phyloP scores from a whole-genome alignment of 2,888 invertebrate species.

The Vesta saturnalis region DNA sequence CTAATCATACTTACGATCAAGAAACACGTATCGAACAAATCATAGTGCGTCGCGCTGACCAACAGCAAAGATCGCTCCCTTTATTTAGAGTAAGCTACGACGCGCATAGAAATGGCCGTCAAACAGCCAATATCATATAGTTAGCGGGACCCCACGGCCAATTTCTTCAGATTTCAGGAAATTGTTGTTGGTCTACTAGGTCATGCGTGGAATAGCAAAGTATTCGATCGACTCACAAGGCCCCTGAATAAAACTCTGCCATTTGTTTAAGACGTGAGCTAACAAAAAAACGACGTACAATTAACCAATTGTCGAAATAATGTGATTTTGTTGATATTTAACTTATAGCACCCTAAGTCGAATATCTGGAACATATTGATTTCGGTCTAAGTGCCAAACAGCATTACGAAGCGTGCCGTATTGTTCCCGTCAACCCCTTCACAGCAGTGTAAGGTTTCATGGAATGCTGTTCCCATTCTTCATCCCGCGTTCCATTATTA shows the following conservation, averaged over 20 bases:
- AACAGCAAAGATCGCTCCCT: slow-evolving; percentile 52
- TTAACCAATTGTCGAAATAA: slow-evolving; percentile 37
- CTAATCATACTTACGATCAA: slow-evolving; percentile 44
- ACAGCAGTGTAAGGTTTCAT: slow-evolving; percentile 44
- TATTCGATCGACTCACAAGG: slow-evolving; percentile 31
- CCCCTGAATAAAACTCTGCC: slow-evolving; percentile 25
- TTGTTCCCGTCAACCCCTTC: slow-evolving; percentile 48
- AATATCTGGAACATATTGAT: slow-evolving; percentile 52
- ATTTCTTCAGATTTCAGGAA: slow-evolving; percentile 60
- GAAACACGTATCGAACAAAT: slow-evolving; percentile 61
- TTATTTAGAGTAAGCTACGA: slow-evolving; percentile 55
- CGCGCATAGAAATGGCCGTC: slow-evolving; percentile 61
- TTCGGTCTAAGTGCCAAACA: slow-evolving; percentile 52
- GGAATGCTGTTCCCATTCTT: slow-evolving; percentile 48
- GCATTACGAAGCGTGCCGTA: slow-evolving; percentile 41
- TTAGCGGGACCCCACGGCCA: slow-evolving; percentile 55
- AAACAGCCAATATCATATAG: slow-evolving; percentile 60
- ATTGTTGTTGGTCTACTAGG: slow-evolving; percentile 53
- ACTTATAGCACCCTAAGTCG: slow-evolving; percentile 28
- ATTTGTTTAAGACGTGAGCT: slow-evolving; percentile 41
- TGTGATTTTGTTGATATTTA: slow-evolving; percentile 26
- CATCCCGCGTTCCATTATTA: slow-evolving; percentile 51
- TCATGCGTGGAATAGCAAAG: slow-evolving; percentile 48
- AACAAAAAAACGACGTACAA: slow-evolving; percentile 41
- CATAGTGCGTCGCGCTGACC: slow-evolving; percentile 59